Conservation (phyloP, 2,888 invertebrate species). For the Drosophila kuntzei region DNA sequence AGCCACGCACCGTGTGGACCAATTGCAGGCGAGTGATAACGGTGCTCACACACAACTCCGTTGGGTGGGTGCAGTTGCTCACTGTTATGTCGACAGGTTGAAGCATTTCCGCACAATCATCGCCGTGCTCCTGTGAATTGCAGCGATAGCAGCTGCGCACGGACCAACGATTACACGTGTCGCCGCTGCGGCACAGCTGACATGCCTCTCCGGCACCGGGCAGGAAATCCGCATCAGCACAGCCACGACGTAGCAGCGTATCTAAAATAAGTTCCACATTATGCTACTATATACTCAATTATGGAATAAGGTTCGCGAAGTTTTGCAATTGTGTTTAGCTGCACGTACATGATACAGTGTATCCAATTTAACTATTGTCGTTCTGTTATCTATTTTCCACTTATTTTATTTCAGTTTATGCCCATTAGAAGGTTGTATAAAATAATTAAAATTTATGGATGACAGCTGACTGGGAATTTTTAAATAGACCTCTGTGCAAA, state of each 20-base stretch:
- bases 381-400: neutral
- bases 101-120: slow-evolving; percentile 67
- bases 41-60: slow-evolving; percentile 80
- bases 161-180: slow-evolving; percentile 76
- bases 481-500: no score
- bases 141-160: slow-evolving; percentile 81
- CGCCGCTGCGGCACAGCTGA: slow-evolving; percentile 71
- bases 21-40: slow-evolving; percentile 66
- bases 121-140: slow-evolving; percentile 67
- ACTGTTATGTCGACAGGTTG: slow-evolving; percentile 51
- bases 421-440: neutral
- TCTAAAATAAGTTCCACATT: slow-evolving; percentile 40
- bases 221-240: slow-evolving; percentile 60
- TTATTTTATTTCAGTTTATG: neutral
- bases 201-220: slow-evolving; percentile 57
- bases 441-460: neutral
- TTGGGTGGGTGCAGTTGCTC: slow-evolving; percentile 64
- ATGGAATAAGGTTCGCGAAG: no score
- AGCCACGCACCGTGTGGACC: slow-evolving; percentile 78
- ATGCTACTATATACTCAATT: no score
- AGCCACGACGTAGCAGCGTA: slow-evolving; percentile 75
- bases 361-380: neutral
- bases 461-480: neutral
- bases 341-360: neutral
- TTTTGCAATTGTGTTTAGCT: no score